Percentiles rank a stretch among this genome's conserved stretches.
These are phyloP conservation scores for Leptonema lineaticorne DNA, from an alignment of 1,140 invertebrate species.

Conservation along the genomic window DNA sequence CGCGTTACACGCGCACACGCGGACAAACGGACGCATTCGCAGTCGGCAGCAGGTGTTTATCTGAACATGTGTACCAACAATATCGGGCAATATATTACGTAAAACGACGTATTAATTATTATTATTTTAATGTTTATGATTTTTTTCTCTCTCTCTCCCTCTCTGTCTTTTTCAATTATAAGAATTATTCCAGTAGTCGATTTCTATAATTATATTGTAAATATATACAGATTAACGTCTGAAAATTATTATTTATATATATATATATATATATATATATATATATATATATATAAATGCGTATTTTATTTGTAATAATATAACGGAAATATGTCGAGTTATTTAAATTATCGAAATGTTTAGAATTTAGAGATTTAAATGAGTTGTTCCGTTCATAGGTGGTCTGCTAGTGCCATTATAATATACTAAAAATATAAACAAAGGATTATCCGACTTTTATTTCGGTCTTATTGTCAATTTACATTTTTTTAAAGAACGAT, in stretches of 20 bases:
- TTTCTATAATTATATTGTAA: slow-evolving; percentile 6
- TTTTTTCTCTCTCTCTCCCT: no score
- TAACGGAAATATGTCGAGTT: background rate
- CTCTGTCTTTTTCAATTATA: no score
- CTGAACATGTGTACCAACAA: slow-evolving; percentile 22
- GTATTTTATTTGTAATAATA: background rate
- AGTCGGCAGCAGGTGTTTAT: slow-evolving; percentile 23
- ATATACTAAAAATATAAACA: no score
- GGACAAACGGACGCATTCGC: background rate
- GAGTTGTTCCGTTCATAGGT: no score
- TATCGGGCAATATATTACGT: slow-evolving; percentile 20
- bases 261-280: background rate
- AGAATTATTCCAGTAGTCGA: slow-evolving; percentile 24
- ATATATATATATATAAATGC: background rate
- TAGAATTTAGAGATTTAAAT: no score
- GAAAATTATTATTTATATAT: background rate
- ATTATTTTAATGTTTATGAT: background rate
- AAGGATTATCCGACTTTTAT: no score
- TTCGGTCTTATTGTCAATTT: no score
- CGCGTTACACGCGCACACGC: background rate
- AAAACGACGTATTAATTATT: slow-evolving; percentile 12
- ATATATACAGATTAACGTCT: slow-evolving; percentile 12
- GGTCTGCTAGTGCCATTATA: no score
- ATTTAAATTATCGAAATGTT: no score
- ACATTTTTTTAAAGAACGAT: no score